Evolutionary conservation across 1,140 invertebrate species (phyloP), one percentile per base, ranked within the genome.

Genomic region (Pseudomyrmex flavicornis): DNA sequence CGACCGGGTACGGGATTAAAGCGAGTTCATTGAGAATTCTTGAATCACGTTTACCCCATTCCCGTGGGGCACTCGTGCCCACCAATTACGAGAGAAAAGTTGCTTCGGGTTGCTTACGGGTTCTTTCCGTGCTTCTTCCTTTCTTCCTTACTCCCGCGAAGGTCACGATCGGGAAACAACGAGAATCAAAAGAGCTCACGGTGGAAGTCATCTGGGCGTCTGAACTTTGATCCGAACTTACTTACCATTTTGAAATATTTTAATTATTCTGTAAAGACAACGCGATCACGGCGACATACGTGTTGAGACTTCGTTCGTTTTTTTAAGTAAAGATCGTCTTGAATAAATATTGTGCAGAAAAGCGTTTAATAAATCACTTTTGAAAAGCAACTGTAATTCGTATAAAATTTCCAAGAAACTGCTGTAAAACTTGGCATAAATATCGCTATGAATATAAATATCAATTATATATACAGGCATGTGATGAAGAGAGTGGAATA

Each of bases 11-110:
- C 13, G 52, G 62, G 48, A 59, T 76, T 66, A 79, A 85, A 63
- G 56, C 48, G 56, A 73, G 70, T 85, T 85, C 75, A 87, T 83
- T 85, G 79, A 87, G 65, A 83, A 79, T 82, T 83, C 77, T 56
- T 59, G 83, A 88, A 86, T 87, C 85, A 85, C 61, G 74, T 54
- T 61, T 70, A 50, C 70, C 70, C 86, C 61, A 79, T 84, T 88
- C 84, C 85, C 85, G 66, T 58, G 58, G 75, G 88, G 79, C 84
- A 84, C 85, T 85, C 77, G 68, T 82, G 83, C 70, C 54, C 69
- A 48, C 79, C 70, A 85, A 85, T 85, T 85, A 84, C 73, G 65
- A 65, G 58, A 72, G 82, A 84, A 52, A 35, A 35, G 82, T 44
- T 83, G 69, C 61, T 85, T 84, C 73, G 83, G 52, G 82, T 44